Evolutionary conservation across 92 coral and sea anemone species (phyloP).

Genomic region (Bergia puertoricense): DNA sequence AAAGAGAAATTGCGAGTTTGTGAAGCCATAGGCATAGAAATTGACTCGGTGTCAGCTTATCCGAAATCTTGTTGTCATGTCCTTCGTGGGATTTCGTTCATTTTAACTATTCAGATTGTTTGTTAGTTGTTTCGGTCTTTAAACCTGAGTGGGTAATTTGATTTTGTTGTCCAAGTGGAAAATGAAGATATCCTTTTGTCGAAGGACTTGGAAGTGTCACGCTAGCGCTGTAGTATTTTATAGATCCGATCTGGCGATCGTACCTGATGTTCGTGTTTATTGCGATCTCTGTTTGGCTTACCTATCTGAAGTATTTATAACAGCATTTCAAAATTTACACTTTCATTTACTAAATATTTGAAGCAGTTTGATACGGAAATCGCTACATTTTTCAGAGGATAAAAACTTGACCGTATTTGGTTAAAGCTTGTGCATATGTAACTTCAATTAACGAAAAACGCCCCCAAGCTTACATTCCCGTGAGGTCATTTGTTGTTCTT

Average conservation of each 20-base stretch:
- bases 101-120: not conserved
- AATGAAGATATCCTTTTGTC: not conserved
- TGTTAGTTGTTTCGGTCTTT: not conserved
- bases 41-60: not conserved
- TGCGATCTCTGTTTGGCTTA: constrained; percentile 12
- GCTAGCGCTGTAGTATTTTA: not conserved
- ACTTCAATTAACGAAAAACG: constrained; percentile 9
- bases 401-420: constrained; percentile 39
- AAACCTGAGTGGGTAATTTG: not conserved
- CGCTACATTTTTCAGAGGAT: constrained; percentile 6
- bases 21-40: not conserved
- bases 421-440: constrained; percentile 28
- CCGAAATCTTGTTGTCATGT: not conserved
- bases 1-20: not conserved
- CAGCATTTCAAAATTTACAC: constrained; percentile 5
- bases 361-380: constrained; percentile 20
- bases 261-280: not conserved
- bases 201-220: not conserved
- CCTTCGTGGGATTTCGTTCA: not conserved
- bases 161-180: not conserved
- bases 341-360: not conserved
- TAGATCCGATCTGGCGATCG: not conserved
- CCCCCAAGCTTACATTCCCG: constrained; percentile 36
- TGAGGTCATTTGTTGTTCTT: not conserved
- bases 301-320: constrained; percentile 8